Evolutionary conservation across 2,888 invertebrate genomes (phyloP), one percentile per base, ranked within the genome.

Genomic region (Cremastinae sp.): DNA sequence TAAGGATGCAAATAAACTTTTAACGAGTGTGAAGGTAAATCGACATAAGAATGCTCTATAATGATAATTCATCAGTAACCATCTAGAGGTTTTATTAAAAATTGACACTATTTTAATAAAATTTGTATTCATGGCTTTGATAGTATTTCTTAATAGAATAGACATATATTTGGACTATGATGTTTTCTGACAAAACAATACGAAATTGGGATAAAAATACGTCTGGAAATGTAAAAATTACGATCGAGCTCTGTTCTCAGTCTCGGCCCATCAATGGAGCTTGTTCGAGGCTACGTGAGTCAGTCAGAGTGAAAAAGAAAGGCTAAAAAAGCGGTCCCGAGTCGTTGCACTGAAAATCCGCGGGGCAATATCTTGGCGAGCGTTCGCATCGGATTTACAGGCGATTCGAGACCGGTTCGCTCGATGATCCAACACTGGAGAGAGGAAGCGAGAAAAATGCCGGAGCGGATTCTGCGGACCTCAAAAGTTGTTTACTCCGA

Each of bases 401-500:
- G 53, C 28, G 22, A 34, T 66, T 54, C 20, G 14, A 47, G 74
- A 74, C 74, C 74, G 74, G 74, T 74, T 74, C 56, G 62, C 74
- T 74, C 74, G 62, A 74, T 69, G 74, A 74, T 74, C 74, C 69
- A 58, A 62, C 34, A 56, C 74, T 28, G 28, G 69, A 62, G 54
- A 54, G 51, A 54, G 68, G 54, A 58, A 58, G 41, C 58, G 65
- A 34, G 51, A 62, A 68, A 74, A 74, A 58, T 69, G 69, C 62
- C 36, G 58, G 49, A 28, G 28, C 28, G 28, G 62, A 34, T 38
- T 49, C 38, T 9, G 5, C 36, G 53, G 34, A 74, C 56, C 69
- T 62, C 74, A 34, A 51, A 28, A 74, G 69, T 74, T 69, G 69
- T 74, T 69, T 58, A 69, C 74, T 74, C 54, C 69, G 69, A 56